Evolutionary conservation across 2,113 vertebrate genomes (phyloP), one percentile per base, ranked within the genome.

Genomic region (Tricholaema leucomelas): DNA sequence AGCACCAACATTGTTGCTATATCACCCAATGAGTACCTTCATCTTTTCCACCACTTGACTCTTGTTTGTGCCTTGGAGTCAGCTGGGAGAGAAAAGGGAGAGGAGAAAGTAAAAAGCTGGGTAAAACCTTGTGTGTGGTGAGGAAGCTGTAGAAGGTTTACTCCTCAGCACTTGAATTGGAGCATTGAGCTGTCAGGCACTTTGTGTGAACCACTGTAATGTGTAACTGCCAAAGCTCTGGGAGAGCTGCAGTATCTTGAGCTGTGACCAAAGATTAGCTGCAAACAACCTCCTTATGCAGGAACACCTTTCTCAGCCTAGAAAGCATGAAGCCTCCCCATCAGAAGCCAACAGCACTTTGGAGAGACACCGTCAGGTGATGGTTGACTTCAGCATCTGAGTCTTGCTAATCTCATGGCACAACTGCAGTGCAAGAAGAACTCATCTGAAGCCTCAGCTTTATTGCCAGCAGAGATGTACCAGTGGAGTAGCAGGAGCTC

Each of bases 341-440:
- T 59, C 44, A 65, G 50, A 27, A 71, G 27, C 1, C 2, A 33
- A 2, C 3, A 27, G n/a, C 1, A 2, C 33, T 16, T 13, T 33
- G 30, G 27, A 17, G 40, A 75, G 7, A 18, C 54, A 52, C 40
- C 52, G 0, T 28, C 44, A 8, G 35, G 9, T 0, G 9, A 40
- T 3, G 36, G 46, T 4, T 27, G 33, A 67, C 15, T 36, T 36
- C 67, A 23, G 21, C 0, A 7, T 0, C 56, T 1, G 48, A n/a
- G 50, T 40, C 84, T 46, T 67, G 69, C 48, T 75, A 52, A 30
- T 31, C 56, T 35, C 38, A 1, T 4, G 52, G 42, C 40, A 42
- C 0, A 0, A 4, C 24, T 8, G 12, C 27, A 50, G 63, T 1
- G 1, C 69, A 20, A 77, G 16, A 4, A 77, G 50, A 74, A 10